phyloP scores from a whole-genome alignment of 2,113 vertebrate genomes.

The Hypomesus transpacificus region DNA sequence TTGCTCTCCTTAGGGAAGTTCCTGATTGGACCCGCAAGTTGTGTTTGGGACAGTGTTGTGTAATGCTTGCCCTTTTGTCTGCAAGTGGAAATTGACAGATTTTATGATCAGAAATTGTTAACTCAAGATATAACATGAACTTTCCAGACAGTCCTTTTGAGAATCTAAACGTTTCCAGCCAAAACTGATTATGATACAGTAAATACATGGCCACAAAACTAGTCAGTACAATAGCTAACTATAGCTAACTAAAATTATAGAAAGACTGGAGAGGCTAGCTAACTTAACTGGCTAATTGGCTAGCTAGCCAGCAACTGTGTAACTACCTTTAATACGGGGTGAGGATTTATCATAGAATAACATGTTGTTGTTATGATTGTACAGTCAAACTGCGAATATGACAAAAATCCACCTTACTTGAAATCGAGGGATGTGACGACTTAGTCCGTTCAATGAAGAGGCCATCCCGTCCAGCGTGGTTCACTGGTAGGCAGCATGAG shows the following conservation, averaged over 20 bases:
- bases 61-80: constrained; percentile 23
- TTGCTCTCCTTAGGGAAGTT: constrained; percentile 18
- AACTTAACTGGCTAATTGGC: background rate
- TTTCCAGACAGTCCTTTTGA: too few species aligned
- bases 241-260: too few species aligned
- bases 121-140: background rate
- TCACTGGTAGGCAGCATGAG: background rate
- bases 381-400: background rate
- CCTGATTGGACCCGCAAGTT: constrained; percentile 14
- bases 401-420: constrained; percentile 32
- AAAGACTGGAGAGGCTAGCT: background rate
- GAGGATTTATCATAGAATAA: background rate
- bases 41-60: too few species aligned
- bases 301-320: background rate
- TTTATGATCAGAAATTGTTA: background rate
- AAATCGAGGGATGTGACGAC: background rate
- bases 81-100: constrained; percentile 40
- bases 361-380: background rate
- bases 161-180: too few species aligned
- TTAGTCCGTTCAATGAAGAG: background rate
- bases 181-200: too few species aligned
- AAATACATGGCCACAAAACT: too few species aligned
- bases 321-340: background rate
- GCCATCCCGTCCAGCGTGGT: background rate
- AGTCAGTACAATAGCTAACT: too few species aligned